Percentiles rank a stretch among this genome's conserved stretches.
phyloP scores from a whole-genome alignment of 2,797 vertebrate genomes.

The Leucoraja ocellata region DNA sequence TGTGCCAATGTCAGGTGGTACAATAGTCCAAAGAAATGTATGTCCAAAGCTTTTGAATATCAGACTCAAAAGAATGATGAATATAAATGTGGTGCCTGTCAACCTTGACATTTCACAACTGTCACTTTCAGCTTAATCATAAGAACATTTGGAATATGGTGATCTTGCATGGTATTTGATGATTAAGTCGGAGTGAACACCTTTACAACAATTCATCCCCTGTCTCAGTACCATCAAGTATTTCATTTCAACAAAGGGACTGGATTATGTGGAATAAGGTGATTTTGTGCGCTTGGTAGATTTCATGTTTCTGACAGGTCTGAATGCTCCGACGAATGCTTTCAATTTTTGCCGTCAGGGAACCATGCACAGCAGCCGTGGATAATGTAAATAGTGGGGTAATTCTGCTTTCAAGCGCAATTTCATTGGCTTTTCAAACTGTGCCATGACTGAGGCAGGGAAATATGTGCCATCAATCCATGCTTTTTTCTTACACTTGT shows the following conservation, averaged over 20 bases:
- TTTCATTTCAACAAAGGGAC: not conserved
- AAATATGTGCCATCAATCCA: not conserved
- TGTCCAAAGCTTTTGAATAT: not conserved
- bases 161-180: not conserved
- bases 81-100: not conserved
- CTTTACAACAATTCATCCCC: not conserved
- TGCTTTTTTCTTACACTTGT: not conserved
- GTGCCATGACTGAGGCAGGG: not conserved
- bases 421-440: not conserved
- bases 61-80: not conserved
- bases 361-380: not conserved
- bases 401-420: not conserved
- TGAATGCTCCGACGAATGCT: not conserved
- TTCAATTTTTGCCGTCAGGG: conserved; percentile 14
- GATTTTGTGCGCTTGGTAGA: not conserved
- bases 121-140: not conserved
- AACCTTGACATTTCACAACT: not conserved
- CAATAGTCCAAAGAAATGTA: not conserved
- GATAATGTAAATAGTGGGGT: not conserved
- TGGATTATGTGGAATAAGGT: not conserved
- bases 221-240: not conserved
- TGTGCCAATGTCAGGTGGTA: not conserved
- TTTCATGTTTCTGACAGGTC: conserved; percentile 2
- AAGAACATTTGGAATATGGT: conserved; percentile 16
- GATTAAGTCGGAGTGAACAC: not conserved